Evolutionary conservation across 2,888 invertebrate species (phyloP).

Genomic region (Agrochola litura): DNA sequence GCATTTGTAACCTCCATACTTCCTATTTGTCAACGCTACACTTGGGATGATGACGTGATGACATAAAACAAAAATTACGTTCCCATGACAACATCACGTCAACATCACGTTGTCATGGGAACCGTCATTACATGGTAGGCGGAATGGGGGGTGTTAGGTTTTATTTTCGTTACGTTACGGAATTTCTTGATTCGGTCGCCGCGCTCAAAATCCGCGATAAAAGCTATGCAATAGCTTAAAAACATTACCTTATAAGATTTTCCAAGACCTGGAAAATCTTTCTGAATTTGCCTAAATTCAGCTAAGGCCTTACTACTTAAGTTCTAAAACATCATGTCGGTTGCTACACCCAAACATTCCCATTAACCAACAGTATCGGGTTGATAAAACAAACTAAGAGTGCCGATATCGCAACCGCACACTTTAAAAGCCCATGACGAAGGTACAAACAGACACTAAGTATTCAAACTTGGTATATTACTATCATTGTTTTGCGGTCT

Average conservation of each 20-base stretch:
- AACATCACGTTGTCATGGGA: no score
- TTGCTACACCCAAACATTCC: conserved; percentile 13
- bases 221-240: no score
- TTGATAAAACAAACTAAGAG: conserved; percentile 60
- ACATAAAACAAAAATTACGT: no score
- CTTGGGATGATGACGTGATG: no score
- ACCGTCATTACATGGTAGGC: no score
- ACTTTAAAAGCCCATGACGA: conserved; percentile 75
- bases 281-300: background rate
- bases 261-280: background rate
- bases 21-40: no score
- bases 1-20: no score
- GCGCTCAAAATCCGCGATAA: no score
- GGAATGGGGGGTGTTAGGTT: no score
- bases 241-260: background rate
- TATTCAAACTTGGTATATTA: conserved; percentile 82
- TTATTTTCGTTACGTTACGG: no score
- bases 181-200: no score
- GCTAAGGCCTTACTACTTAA: background rate
- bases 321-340: background rate
- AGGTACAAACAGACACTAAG: conserved; percentile 77
- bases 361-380: conserved; percentile 16
- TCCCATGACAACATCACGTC: no score
- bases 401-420: conserved; percentile 65
- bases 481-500: conserved; percentile 81